Conservation (phyloP, 2,888 invertebrate species). For the Sicus ferrugineus region DNA sequence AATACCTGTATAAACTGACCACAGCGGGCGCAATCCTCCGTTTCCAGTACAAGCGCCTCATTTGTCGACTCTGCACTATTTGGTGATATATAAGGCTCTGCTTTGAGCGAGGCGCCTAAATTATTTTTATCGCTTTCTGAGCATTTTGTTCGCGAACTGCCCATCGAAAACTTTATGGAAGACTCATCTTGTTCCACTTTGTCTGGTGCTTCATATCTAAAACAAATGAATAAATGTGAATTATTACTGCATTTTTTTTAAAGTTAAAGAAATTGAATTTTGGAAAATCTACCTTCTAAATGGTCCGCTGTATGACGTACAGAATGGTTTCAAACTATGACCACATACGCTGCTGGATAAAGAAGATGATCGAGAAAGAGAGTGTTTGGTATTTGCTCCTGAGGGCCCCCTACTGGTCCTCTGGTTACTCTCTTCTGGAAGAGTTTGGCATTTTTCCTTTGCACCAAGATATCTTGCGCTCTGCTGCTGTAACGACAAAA, state of each 20-base stretch:
- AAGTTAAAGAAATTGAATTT: too few relatives aligned
- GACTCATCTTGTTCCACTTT: slow-evolving; percentile 62
- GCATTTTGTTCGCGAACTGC: slow-evolving; percentile 58
- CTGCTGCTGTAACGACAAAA: slow-evolving; percentile 62
- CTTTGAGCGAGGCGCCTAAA: slow-evolving; percentile 62
- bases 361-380: slow-evolving; percentile 62
- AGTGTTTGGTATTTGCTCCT: slow-evolving; percentile 63
- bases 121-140: slow-evolving; percentile 61
- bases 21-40: slow-evolving; percentile 82
- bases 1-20: slow-evolving; percentile 76
- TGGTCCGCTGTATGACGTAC: slow-evolving; percentile 61
- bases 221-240: not conserved
- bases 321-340: slow-evolving; percentile 62
- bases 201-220: slow-evolving; percentile 63
- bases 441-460: slow-evolving; percentile 64
- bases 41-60: slow-evolving; percentile 58
- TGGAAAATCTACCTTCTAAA: slow-evolving; percentile 59
- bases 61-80: slow-evolving; percentile 64
- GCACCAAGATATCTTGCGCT: slow-evolving; percentile 66
- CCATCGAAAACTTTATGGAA: slow-evolving; percentile 60
- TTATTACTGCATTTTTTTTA: too few relatives aligned
- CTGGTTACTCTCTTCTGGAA: slow-evolving; percentile 60
- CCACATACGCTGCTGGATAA: slow-evolving; percentile 61
- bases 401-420: slow-evolving; percentile 59
- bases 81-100: slow-evolving; percentile 63